Evolutionary conservation across 2,888 invertebrate species (phyloP).

Genomic region (Phrixothrix hirtus): DNA sequence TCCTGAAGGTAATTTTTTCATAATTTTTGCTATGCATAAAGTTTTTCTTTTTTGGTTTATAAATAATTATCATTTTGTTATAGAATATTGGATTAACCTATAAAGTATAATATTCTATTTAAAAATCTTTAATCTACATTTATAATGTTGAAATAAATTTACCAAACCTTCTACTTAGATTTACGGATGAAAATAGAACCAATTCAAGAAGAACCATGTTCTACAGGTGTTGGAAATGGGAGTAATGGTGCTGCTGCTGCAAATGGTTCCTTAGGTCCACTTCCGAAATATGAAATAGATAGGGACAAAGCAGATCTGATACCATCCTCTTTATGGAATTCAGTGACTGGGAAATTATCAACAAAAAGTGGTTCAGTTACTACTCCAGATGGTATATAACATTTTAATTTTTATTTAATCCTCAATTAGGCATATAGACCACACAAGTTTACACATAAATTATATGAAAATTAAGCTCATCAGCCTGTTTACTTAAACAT

Average conservation of each 20-base stretch:
- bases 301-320: conserved; percentile 55
- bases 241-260: conserved; percentile 53
- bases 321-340: conserved; percentile 62
- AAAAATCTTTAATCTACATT: no score
- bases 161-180: conserved; percentile 59
- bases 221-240: conserved; percentile 50
- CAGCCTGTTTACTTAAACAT: no score
- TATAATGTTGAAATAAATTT: not conserved
- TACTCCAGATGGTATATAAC: conserved; percentile 78
- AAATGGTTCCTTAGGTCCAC: conserved; percentile 63
- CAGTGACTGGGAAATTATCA: conserved; percentile 58
- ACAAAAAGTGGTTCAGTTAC: conserved; percentile 77
- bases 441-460: no score
- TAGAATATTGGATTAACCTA: no score
- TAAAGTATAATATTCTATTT: no score
- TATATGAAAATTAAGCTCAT: no score
- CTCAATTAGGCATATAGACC: not conserved
- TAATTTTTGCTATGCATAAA: no score
- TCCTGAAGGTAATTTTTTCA: conserved; percentile 56
- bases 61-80: no score
- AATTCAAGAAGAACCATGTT: conserved; percentile 49
- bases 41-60: no score
- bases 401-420: conserved; percentile 2
- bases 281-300: conserved; percentile 52
- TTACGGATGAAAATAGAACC: conserved; percentile 75